Evolutionary conservation across 2,797 vertebrate genomes (phyloP), one percentile per base, ranked within the genome.

Genomic region (Sebastes flavidus): DNA sequence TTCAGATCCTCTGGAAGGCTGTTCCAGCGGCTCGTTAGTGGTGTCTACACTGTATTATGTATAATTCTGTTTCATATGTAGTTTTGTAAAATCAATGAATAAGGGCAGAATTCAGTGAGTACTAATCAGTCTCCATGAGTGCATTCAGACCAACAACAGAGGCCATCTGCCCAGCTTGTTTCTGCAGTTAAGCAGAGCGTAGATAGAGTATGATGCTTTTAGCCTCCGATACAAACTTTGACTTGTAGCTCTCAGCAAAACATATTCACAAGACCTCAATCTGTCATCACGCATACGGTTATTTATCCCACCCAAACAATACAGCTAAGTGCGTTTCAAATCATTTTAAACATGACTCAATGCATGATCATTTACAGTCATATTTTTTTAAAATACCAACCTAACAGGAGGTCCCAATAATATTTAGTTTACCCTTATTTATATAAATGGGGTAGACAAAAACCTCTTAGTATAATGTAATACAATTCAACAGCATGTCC

Each of bases 131-230:
- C 71, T 75, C 80, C 36, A 76, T 78, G 38, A 70, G 46, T 49
- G 55, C 29, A 55, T 73, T 82, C 24, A 65, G 12, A 81, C 52
- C 81, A 75, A 49, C 56, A 75, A 75, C 75, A 72, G 49, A 61
- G 27, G 49, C 73, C 61, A 79, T 78, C 82, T 87, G 65, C 34
- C 58, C 68, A 20, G 14, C 55, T 75, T 42, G 58, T 73, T 76
- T 62, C 24, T 34, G 24, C 55, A 72, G 69, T 75, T 46, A 71
- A 25, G 62, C 69, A 20, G 42, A 49, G 66, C 18, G 8, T 0
- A 14, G 16, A 27, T 0, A 14, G 16, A 75, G 38, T 30, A 22
- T 65, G 32, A 32, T 67, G 20, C 22, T 60, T 58, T 75, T 42
- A 70, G 59, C 59, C 66, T 66, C 60, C 14, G 62, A 65, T 54